Conservation (phyloP, 2,888 invertebrate genomes). For the Idaea aversata region DNA sequence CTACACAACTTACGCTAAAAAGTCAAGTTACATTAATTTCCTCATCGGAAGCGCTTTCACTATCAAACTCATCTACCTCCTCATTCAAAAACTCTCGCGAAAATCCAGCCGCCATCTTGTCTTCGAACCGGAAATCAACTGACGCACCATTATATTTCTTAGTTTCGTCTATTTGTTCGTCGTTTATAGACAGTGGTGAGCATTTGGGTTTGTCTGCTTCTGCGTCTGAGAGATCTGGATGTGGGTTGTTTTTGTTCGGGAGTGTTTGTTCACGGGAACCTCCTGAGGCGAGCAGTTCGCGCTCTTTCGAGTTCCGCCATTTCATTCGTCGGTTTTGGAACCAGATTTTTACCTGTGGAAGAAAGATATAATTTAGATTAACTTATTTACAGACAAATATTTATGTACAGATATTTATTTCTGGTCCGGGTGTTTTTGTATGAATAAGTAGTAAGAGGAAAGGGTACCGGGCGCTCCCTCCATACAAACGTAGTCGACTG, state of each 20-base stretch:
- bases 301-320: conserved; percentile 98
- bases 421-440: no score
- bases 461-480: no score
- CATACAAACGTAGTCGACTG: no score
- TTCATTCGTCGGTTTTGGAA: conserved; percentile 99
- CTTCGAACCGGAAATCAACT: conserved; percentile 60
- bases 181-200: conserved; percentile 78
- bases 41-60: conserved; percentile 86
- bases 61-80: conserved; percentile 70
- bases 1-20: conserved; percentile 43
- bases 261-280: conserved; percentile 97
- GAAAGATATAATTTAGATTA: conserved; percentile 8
- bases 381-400: no score
- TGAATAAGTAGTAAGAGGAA: no score
- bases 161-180: conserved; percentile 52
- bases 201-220: conserved; percentile 88
- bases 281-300: conserved; percentile 95
- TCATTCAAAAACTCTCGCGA: conserved; percentile 63
- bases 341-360: conserved; percentile 83
- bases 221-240: conserved; percentile 95
- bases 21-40: conserved; percentile 94
- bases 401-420: no score
- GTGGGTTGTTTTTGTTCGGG: conserved; percentile 97
- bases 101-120: conserved; percentile 60
- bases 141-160: conserved; percentile 62